phyloP scores from a whole-genome alignment of 2,113 vertebrate genomes.

The Chaetodon trifascialis region DNA sequence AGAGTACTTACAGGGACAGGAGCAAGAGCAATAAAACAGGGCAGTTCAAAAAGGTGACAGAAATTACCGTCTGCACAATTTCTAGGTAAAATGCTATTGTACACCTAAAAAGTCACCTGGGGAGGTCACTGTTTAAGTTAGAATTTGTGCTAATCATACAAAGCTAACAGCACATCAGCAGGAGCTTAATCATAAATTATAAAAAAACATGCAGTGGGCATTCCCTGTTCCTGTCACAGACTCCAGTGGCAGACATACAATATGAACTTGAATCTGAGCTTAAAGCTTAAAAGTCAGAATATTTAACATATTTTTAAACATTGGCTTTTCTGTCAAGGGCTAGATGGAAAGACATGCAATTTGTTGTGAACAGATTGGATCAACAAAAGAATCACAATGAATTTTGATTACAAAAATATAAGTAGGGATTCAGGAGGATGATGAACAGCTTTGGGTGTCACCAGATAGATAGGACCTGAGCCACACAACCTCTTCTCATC shows the following conservation, averaged over 20 bases:
- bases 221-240: not conserved
- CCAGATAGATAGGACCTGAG: too few species aligned
- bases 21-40: not conserved
- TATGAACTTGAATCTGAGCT: not conserved
- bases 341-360: too few species aligned
- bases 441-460: too few species aligned
- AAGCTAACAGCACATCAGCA: not conserved
- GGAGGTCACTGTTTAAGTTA: not conserved
- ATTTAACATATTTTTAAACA: too few species aligned
- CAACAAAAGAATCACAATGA: too few species aligned
- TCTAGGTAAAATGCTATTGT: not conserved
- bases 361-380: too few species aligned
- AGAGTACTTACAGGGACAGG: not conserved
- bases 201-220: not conserved
- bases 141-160: not conserved
- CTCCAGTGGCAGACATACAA: not conserved
- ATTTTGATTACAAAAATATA: too few species aligned
- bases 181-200: not conserved
- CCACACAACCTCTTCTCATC: too few species aligned
- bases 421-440: too few species aligned
- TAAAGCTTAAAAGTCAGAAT: not conserved
- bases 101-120: not conserved
- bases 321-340: too few species aligned
- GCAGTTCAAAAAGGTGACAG: not conserved
- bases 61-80: constrained; percentile 1